Evolutionary conservation across 1,140 invertebrate genomes (phyloP), one percentile per base, ranked within the genome.

Genomic region (Pogonomyrmex barbatus): DNA sequence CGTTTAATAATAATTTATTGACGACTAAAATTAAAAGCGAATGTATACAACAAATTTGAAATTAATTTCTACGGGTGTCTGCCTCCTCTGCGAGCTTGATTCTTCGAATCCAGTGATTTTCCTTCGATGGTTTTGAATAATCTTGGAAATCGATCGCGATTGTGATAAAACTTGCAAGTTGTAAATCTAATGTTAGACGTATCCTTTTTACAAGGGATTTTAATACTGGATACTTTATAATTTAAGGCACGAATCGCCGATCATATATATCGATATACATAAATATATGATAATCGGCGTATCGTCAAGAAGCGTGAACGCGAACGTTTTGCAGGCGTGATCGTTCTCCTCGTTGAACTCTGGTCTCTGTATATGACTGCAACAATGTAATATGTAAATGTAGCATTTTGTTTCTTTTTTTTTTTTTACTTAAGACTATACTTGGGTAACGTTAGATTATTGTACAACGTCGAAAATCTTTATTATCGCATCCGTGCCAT

Each of bases 401-500:
- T 58, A 50, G 36, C 68, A 14, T 42, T 4, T 76, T 52, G 4
- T 65, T 71, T 81, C 56, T 52, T 63, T 47, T 50, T 60, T 76
- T 47, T 50, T 67, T 67, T 79, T 5, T 73, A 60, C 71, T 24
- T 47, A 82, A 77, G 70, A 60, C 54, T 78, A 45, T 36, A 76
- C 67, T 76, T 58, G 73, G 71, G 63, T 58, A 81, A 17, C n/a
- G 17, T n/a, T 60, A 76, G 10, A 2, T 47, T 60, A 68, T 79
- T 8, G 12, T 65, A 62, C 17, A 65, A 24, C 47, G 56, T 67
- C 36, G 47, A 82, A 75, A 79, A 58, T 85, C 58, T 89, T 90
- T 87, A 91, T 90, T 90, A 87, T 86, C 87, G 62, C 87, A 12
- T 90, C 68, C 87, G 92, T 93, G 92, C 92, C 92, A 93, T 93